Evolutionary conservation across 2,113 vertebrate genomes (phyloP), one percentile per base, ranked within the genome.

Genomic region (Poecilia latipinna): DNA sequence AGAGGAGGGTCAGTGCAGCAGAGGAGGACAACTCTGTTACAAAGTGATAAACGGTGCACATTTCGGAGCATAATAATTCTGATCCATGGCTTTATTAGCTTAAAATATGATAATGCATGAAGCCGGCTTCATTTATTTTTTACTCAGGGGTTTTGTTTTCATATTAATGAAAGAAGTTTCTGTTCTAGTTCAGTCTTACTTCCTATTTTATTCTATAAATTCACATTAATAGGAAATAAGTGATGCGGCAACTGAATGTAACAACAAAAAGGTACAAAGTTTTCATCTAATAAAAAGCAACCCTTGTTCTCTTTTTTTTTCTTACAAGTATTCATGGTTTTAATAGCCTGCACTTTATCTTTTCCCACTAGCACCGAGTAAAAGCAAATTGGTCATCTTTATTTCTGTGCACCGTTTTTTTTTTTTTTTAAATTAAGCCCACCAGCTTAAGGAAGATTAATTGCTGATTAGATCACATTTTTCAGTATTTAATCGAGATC

Each of bases 341-440:
- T 22, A 73, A 72, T 81, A 85, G 29, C 51, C 32, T 37, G 22
- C 60, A 29, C 32, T 72, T 65, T 75, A 17, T 66, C 63, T 83
- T 77, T 22, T 26, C 71, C 10, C 61, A 33, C 17, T 8, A 65
- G 32, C 29, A 3, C 8, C 19, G 1, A 71, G 65, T 57, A 69
- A 68, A 57, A 60, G 62, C 33, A 66, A 72, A 72, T 75, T 79
- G 78, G 62, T 83, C 32, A 24, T 66, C 7, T 11, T 39, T 70
- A 33, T 75, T 82, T 76, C 44, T 72, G 67, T 33, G 19, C 37
- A 44, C 67, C 66, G 70, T 33, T 77, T 80, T 74, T 32, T 19
- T 33, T 77, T 80, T 74, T 32, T 19, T 64, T 24, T 68, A 67
- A 28, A 32, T 74, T 74, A 35, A 2, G 70, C 69, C 57, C 48